Evolutionary conservation across 2,113 vertebrate genomes (phyloP), one percentile per base, ranked within the genome.

Genomic region (Erythrocercus mccallii): DNA sequence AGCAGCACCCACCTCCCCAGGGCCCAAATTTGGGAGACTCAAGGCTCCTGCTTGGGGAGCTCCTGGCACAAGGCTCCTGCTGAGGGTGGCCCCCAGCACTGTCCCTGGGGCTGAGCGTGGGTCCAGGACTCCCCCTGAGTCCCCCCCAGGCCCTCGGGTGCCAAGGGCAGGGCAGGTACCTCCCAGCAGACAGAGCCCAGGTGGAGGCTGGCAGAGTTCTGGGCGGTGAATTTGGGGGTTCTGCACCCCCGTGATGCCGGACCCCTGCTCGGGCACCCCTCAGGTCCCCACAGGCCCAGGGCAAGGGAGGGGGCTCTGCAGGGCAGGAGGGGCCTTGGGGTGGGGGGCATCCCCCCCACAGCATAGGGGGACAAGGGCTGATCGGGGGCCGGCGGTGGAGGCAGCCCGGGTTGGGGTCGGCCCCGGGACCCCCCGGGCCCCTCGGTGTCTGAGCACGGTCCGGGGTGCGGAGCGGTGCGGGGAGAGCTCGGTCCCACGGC

Each of bases 221-320:
- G 17, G 22, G 42, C 1, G 2, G 2, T 10, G 33, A 12, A 5
- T 48, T 58, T 8, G 12, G 76, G 38, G 21, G 51, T 33, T 44
- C 17, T 4, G 3, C 25, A 8, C 3, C 53, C 44, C 72, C 10
- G 0, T 5, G 9, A 14, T 37, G n/a, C 1, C 10, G 7, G 31
- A 77, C 14, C 53, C 58, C n/a, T 1, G 3, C 12, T 13, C 11
- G 33, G 47, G 51, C 51, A 45, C 18, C 66, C 25, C 58, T n/a
- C 5, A 28, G 35, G 40, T 50, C n/a, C 28, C n/a, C 37, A 3
- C 44, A 28, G 22, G 15, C 16, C 11, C 15, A 1, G 40, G 31
- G 12, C 4, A 33, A 37, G 12, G 37, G 31, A 33, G 44, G 10
- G n/a, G 18, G 25, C 12, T 37, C 31, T 24, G 68, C 2, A 13